Evolutionary conservation across 2,888 invertebrate genomes (phyloP).

Genomic region (Linnaemya vulpina): DNA sequence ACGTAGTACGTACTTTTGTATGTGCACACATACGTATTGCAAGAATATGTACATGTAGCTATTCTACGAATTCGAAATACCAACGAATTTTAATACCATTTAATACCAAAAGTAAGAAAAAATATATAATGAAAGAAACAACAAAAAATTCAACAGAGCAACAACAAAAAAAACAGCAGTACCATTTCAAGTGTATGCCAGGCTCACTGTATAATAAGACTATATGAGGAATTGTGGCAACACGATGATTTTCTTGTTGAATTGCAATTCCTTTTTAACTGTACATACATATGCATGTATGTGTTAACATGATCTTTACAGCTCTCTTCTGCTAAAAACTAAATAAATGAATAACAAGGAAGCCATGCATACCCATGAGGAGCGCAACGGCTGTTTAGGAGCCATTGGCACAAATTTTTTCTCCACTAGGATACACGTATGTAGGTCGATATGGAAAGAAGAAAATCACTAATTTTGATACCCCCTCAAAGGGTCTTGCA

Average conservation of each 20-base stretch:
- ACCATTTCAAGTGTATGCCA: slow-evolving; percentile 49
- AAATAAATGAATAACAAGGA: slow-evolving; percentile 4
- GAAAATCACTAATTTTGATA: too few relatives aligned
- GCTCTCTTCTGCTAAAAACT: slow-evolving; percentile 3
- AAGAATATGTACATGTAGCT: background rate
- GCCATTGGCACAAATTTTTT: too few relatives aligned
- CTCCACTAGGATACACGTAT: too few relatives aligned
- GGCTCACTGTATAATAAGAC: slow-evolving; percentile 31
- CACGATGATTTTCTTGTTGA: slow-evolving; percentile 17
- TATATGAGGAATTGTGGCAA: slow-evolving; percentile 57
- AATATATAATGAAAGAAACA: slow-evolving; percentile 13
- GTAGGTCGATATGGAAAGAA: too few relatives aligned
- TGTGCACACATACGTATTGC: too few relatives aligned
- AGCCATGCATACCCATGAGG: too few relatives aligned
- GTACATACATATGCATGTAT: slow-evolving; percentile 6
- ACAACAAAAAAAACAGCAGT: slow-evolving; percentile 50
- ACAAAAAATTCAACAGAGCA: slow-evolving; percentile 40
- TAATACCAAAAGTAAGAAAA: slow-evolving; percentile 57
- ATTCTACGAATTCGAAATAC: slow-evolving; percentile 68
- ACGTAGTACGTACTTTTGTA: too few relatives aligned
- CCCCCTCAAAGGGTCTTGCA: too few relatives aligned
- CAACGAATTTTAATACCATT: slow-evolving; percentile 65
- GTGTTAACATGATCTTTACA: slow-evolving; percentile 34
- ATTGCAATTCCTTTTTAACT: slow-evolving; percentile 6
- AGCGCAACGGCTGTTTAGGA: too few relatives aligned